A percentile compares a stretch with the other conserved stretches of the same genome.
Conservation (phyloP, 2,113 vertebrate species). For the Pachypanchax playfairii region DNA sequence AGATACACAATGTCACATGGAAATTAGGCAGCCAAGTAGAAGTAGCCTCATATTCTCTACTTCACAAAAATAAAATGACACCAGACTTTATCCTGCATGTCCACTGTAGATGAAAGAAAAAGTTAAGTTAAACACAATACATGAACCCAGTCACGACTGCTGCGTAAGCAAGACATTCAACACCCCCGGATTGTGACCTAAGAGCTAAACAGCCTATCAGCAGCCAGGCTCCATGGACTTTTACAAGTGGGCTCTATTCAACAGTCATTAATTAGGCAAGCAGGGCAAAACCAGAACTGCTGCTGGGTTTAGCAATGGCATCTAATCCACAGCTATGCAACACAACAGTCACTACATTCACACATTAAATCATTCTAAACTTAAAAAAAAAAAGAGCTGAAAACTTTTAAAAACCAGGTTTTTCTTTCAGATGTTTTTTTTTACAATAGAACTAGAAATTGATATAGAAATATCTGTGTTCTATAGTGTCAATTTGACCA, state of each 20-base stretch:
- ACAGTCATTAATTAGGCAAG: conserved; percentile 22
- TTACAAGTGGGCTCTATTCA: conserved; percentile 8
- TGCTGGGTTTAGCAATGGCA: background rate
- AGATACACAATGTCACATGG: conserved; percentile 11
- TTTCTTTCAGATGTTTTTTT: too few relatives aligned
- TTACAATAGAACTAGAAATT: too few relatives aligned
- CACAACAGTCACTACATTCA: background rate
- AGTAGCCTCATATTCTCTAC: background rate
- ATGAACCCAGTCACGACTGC: conserved; percentile 8
- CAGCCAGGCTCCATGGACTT: conserved; percentile 7
- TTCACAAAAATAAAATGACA: conserved; percentile 5
- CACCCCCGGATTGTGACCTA: conserved; percentile 23
- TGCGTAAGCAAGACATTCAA: conserved; percentile 28
- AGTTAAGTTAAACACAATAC: background rate
- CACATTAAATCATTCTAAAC: too few relatives aligned
- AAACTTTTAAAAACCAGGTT: too few relatives aligned
- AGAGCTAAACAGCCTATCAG: conserved; percentile 26
- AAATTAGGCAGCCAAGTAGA: conserved; percentile 12
- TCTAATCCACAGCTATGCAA: conserved; percentile 1
- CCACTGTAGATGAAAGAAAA: background rate
- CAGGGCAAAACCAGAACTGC: background rate
- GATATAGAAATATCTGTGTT: too few relatives aligned
- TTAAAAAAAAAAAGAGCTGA: too few relatives aligned
- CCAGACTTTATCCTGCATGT: background rate
- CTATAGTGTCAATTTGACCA: background rate